phyloP scores from a whole-genome alignment of 2,113 vertebrate genomes.

The Synchiropus splendidus region DNA sequence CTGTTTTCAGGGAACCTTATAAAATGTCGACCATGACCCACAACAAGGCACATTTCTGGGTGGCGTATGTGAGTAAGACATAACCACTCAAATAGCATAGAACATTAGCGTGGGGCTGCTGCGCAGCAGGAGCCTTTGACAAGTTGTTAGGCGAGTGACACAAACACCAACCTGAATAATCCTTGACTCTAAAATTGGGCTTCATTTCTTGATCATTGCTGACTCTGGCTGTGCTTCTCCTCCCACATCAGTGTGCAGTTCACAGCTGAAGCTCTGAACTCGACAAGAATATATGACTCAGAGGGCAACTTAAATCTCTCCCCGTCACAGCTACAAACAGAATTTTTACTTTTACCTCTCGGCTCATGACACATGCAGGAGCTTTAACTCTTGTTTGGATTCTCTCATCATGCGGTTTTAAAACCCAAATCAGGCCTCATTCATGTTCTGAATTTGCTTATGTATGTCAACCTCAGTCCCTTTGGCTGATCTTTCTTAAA shows the following conservation, averaged over 20 bases:
- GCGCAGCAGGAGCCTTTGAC: conserved; percentile 7
- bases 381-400: too few species aligned
- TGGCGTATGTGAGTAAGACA: too few species aligned
- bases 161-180: conserved; percentile 17
- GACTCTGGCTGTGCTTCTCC: conserved; percentile 10
- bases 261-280: conserved; percentile 3
- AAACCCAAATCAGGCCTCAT: too few species aligned
- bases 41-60: not conserved
- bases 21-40: conserved; percentile 7
- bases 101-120: too few species aligned
- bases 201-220: conserved; percentile 12
- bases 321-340: conserved; percentile 1
- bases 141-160: conserved; percentile 11
- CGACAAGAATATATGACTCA: conserved; percentile 5
- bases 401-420: too few species aligned
- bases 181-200: conserved; percentile 4
- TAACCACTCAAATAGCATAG: not conserved
- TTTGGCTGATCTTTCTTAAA: too few species aligned
- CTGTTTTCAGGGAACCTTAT: too few species aligned
- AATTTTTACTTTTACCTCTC: conserved; percentile 3
- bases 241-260: conserved; percentile 8
- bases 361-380: too few species aligned
- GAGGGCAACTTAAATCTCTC: conserved; percentile 2
- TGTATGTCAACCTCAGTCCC: too few species aligned
- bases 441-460: too few species aligned